These are phyloP conservation scores for Hiodon tergisus DNA, from an alignment of 2,113 vertebrate species.

Conservation along the genomic window DNA sequence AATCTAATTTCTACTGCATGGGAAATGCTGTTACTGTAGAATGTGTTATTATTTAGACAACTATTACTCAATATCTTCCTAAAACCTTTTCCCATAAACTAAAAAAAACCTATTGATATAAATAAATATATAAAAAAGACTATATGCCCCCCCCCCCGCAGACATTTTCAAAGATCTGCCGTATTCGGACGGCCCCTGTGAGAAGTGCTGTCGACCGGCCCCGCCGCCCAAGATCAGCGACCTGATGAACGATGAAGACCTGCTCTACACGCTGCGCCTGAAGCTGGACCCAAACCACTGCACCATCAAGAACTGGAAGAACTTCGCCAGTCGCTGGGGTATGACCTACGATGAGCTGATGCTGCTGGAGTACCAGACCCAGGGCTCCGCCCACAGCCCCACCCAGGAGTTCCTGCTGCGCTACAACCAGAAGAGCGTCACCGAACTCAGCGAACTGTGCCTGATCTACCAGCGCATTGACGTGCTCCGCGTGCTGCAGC, in stretches of 20 bases:
- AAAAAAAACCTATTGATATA: not conserved
- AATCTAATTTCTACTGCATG: not conserved
- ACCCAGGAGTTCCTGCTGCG: constrained; percentile 88
- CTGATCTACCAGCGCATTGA: constrained; percentile 86
- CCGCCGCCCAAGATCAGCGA: constrained; percentile 87
- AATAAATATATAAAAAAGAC: not conserved
- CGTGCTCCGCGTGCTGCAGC: constrained; percentile 81
- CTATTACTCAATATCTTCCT: no score
- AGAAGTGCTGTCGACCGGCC: constrained; percentile 61
- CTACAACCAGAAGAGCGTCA: constrained; percentile 87
- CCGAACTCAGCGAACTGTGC: constrained; percentile 88
- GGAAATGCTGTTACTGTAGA: not conserved
- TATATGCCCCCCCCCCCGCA: constrained; percentile 22
- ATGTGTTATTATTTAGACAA: no score
- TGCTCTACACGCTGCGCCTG: constrained; percentile 82
- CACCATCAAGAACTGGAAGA: constrained; percentile 98
- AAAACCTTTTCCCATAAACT: not conserved
- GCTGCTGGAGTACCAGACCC: constrained; percentile 87
- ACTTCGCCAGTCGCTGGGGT: constrained; percentile 97
- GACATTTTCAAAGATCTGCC: constrained; percentile 57
- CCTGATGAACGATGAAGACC: constrained; percentile 91
- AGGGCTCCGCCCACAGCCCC: constrained; percentile 75
- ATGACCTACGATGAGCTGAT: constrained; percentile 94
- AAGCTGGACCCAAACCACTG: constrained; percentile 93
- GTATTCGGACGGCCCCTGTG: constrained; percentile 47